phyloP scores from a whole-genome alignment of 2,113 vertebrate genomes.

The Malaclemys terrapin region DNA sequence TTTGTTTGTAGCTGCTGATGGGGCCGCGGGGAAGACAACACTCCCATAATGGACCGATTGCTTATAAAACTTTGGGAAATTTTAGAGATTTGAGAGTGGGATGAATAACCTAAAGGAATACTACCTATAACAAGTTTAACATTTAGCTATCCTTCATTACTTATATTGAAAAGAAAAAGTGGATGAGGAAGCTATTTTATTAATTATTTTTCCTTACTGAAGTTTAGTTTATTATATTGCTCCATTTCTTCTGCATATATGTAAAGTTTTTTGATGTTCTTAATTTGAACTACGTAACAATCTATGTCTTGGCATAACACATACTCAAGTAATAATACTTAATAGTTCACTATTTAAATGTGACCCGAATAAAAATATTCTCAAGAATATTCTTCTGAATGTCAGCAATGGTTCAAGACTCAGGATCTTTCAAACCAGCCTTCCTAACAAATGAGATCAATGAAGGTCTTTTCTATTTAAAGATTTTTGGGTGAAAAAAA shows the following conservation, averaged over 20 bases:
- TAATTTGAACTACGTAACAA: neutral
- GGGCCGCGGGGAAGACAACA: neutral
- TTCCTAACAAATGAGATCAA: neutral
- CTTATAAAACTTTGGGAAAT: neutral
- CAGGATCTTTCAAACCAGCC: neutral
- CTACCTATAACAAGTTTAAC: neutral
- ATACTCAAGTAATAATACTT: neutral
- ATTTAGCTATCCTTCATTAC: neutral
- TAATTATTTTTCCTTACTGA: neutral
- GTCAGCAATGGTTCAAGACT: neutral
- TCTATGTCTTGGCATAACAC: neutral
- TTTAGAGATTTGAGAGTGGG: neutral
- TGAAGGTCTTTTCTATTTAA: neutral
- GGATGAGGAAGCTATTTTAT: neutral
- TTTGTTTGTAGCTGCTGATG: neutral
- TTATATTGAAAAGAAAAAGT: neutral
- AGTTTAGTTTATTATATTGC: neutral
- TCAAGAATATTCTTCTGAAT: neutral
- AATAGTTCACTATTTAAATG: neutral
- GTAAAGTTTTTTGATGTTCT: neutral
- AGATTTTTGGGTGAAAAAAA: neutral
- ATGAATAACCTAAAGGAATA: neutral
- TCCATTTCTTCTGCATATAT: neutral
- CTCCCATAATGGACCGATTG: neutral
- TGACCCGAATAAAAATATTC: neutral